Evolutionary conservation across 2,113 vertebrate species (phyloP).

Genomic region (Corythornis cristatus): DNA sequence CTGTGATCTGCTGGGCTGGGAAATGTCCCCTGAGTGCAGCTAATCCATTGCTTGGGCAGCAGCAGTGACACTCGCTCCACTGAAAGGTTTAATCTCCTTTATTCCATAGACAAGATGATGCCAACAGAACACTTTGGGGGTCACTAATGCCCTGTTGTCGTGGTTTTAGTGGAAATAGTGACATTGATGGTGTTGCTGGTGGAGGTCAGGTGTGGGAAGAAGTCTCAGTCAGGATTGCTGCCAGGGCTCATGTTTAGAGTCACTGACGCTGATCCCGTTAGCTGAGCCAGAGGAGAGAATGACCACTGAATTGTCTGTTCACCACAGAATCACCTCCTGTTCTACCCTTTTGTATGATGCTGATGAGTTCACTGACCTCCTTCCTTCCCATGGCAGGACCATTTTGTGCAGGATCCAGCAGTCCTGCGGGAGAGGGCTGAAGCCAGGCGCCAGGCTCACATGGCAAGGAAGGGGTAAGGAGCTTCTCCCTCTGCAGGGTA

Average conservation of each 20-base stretch:
- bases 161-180: neutral
- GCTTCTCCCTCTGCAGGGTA: neutral
- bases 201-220: neutral
- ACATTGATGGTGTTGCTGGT: neutral
- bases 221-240: neutral
- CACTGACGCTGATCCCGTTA: neutral
- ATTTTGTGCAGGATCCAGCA: conserved; percentile 93
- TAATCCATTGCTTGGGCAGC: neutral
- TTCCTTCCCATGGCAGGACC: conserved; percentile 72
- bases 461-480: conserved; percentile 87
- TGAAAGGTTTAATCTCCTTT: neutral
- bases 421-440: conserved; percentile 90
- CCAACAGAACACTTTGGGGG: neutral
- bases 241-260: neutral
- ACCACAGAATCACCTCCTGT: neutral
- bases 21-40: neutral
- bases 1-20: neutral
- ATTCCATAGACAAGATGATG: neutral
- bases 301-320: neutral
- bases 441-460: conserved; percentile 83
- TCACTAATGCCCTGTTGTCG: neutral
- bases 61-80: neutral
- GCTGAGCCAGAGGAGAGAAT: neutral
- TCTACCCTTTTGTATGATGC: neutral
- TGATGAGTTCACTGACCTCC: neutral